A percentile compares a stretch with the other conserved stretches of the same genome.
Conservation (phyloP, 2,888 invertebrate species). For the Peribatodes rhomboidaria region DNA sequence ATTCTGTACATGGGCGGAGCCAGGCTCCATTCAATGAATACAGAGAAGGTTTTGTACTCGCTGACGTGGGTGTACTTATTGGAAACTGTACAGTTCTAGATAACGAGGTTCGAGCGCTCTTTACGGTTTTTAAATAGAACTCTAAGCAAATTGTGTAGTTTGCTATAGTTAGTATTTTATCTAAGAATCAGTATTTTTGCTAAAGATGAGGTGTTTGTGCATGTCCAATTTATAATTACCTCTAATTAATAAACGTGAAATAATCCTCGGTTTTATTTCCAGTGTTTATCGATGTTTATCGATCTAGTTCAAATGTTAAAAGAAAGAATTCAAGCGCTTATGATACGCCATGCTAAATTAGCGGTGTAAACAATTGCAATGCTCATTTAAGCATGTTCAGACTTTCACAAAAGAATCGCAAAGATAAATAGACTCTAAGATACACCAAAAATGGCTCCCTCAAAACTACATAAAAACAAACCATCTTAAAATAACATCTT, state of each 20-base stretch:
- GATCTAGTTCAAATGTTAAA: no score
- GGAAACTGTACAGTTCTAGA: background rate
- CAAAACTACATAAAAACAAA: conserved; percentile 2
- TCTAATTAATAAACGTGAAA: no score
- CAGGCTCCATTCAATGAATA: conserved; percentile 23
- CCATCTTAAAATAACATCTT: conserved; percentile 29
- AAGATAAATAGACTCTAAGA: background rate
- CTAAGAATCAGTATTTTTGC: no score
- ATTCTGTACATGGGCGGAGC: conserved; percentile 18
- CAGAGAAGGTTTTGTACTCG: background rate
- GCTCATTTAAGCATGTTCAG: background rate
- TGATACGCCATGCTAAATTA: background rate
- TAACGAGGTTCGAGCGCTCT: no score
- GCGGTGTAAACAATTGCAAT: background rate
- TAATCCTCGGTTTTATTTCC: no score
- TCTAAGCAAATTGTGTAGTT: no score
- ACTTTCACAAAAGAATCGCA: background rate
- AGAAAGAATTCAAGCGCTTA: no score
- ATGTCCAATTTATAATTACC: no score
- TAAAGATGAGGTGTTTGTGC: no score
- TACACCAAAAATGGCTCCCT: background rate
- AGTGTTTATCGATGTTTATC: no score
- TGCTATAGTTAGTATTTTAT: no score
- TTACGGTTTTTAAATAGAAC: no score
- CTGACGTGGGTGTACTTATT: background rate